These are phyloP conservation scores for Heterodera schachtii DNA, from an alignment of 1,140 invertebrate species.

Conservation along the genomic window DNA sequence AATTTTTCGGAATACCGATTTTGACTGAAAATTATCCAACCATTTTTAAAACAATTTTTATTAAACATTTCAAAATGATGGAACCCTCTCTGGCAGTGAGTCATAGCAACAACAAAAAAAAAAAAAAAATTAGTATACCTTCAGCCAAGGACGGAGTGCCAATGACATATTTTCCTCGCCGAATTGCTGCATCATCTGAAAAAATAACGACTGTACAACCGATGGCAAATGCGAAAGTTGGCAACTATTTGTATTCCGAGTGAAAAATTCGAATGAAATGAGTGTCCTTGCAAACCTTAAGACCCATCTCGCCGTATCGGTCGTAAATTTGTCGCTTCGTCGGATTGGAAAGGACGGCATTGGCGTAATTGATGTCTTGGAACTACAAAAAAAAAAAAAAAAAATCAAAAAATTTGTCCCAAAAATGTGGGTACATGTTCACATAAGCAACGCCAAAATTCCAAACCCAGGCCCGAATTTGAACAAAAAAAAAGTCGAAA, in stretches of 20 bases:
- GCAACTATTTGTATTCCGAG: background rate
- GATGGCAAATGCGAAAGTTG: too few species aligned
- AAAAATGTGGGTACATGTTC: too few species aligned
- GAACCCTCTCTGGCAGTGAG: background rate
- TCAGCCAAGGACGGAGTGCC: conserved; percentile 65
- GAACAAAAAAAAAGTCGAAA: too few species aligned
- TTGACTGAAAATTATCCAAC: too few species aligned
- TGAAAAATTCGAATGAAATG: background rate
- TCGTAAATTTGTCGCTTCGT: conserved; percentile 69
- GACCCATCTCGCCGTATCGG: conserved; percentile 69
- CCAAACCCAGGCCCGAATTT: too few species aligned
- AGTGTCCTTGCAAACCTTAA: conserved; percentile 56
- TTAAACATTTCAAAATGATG: too few species aligned
- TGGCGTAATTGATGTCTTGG: conserved; percentile 69
- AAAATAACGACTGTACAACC: too few species aligned
- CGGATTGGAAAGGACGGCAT: conserved; percentile 67
- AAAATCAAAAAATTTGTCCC: background rate
- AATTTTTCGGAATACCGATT: too few species aligned
- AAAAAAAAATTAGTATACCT: conserved; percentile 44
- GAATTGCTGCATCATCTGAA: conserved; percentile 68
- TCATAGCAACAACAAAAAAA: conserved; percentile 16
- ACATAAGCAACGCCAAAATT: too few species aligned
- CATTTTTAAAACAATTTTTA: too few species aligned
- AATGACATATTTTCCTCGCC: conserved; percentile 69
- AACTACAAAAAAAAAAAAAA: conserved; percentile 66